Evolutionary conservation across 2,888 invertebrate genomes (phyloP), one percentile per base, ranked within the genome.

Genomic region (Perizoma affinitatum): DNA sequence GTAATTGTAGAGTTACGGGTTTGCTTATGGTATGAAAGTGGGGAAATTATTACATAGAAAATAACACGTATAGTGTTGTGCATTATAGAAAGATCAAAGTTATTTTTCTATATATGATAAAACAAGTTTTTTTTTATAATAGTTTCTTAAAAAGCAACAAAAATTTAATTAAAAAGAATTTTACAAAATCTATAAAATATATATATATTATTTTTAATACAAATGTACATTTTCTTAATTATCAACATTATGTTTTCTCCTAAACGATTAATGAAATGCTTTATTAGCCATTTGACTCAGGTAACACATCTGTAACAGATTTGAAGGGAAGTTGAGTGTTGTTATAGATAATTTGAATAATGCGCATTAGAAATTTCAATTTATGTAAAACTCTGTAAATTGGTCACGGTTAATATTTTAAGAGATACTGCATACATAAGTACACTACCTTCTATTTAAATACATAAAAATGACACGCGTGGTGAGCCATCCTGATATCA

Each of bases 1-100:
- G 53, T 66, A 66, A 67, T 67, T 63, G 64, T 63, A 63, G 63
- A 53, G 43, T 60, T 46, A 59, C 58, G 54, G 66, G 54, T 64
- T 66, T 56, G 61, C 63, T 68, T 65, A 61, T 63, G 51, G 54
- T 47, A 59, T 59, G n/a, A 41, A 55, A 52, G 58, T 41, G 56
- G 49, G 42, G 9, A 10, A 33, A n/a, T 54, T 45, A 54, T 46
- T 52, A 22, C 35, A 9, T 46, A 5, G 5, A 38, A 38, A 38
- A 6, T 38, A 38, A 22, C 22, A 22, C 22, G 22, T 22, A 22
- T 22, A 22, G 22, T 22, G n/a, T n/a, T n/a, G n/a, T n/a, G n/a
- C n/a, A n/a, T n/a, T n/a, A n/a, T n/a, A 22, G 22, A 22, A 22
- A 22, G 22, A 22, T 22, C 22, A 22, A 22, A 22, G 3, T 2